Percentiles rank a stretch among this genome's conserved stretches.
Evolutionary conservation across 2,888 invertebrate species (phyloP).

Genomic region (Thymelicus lineola): DNA sequence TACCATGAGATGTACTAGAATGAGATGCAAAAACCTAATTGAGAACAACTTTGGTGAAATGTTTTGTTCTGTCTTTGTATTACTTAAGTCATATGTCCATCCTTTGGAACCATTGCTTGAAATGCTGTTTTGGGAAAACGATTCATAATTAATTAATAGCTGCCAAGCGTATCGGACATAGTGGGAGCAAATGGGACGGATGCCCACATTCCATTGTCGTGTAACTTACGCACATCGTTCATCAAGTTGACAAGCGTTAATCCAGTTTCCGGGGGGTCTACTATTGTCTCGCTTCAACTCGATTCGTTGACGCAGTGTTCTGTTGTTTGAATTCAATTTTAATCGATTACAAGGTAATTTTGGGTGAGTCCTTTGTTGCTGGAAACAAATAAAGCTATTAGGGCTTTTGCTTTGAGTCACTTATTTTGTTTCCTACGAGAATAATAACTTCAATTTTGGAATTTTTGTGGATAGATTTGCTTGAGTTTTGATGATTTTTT

Average conservation of each 20-base stretch:
- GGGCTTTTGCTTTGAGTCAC: slow-evolving; percentile 1
- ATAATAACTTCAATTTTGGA: too few species aligned
- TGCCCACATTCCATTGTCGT: slow-evolving; percentile 80
- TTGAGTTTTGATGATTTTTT: too few species aligned
- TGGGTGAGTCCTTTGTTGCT: slow-evolving; percentile 32
- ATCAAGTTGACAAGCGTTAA: slow-evolving; percentile 84
- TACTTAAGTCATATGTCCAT: neutral
- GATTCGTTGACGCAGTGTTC: slow-evolving; percentile 36
- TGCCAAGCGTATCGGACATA: slow-evolving; percentile 67
- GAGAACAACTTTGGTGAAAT: neutral
- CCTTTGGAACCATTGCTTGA: slow-evolving; percentile 30
- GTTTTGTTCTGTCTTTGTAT: neutral
- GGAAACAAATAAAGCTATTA: slow-evolving; percentile 31
- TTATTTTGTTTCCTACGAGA: neutral
- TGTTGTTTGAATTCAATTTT: slow-evolving; percentile 38
- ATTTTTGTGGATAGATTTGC: too few species aligned
- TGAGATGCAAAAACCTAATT: slow-evolving; percentile 3
- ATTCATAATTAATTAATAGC: slow-evolving; percentile 74
- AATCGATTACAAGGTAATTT: slow-evolving; percentile 39
- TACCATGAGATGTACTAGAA: neutral
- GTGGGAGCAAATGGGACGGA: slow-evolving; percentile 69
- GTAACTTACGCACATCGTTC: slow-evolving; percentile 82
- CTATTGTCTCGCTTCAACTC: slow-evolving; percentile 49
- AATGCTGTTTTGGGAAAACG: slow-evolving; percentile 49
- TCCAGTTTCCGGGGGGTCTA: slow-evolving; percentile 78